Evolutionary conservation across 2,888 invertebrate genomes (phyloP), one percentile per base, ranked within the genome.

Genomic region (Sericinus montela): DNA sequence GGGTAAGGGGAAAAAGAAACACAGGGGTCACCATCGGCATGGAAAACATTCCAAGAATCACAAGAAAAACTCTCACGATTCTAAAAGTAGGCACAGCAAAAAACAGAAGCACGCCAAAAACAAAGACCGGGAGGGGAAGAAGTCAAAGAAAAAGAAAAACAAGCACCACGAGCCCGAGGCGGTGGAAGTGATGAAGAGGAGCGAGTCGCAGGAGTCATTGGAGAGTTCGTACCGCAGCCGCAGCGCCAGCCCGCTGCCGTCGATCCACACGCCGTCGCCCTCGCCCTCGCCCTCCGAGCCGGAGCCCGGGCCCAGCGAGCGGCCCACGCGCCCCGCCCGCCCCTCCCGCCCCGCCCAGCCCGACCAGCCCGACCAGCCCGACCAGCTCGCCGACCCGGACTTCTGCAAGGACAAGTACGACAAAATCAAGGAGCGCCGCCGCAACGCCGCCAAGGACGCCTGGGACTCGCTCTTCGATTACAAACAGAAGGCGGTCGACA

Each of bases 381-480:
- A 75, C 47, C 69, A 72, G 48, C 72, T 74, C 5, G 53, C 66
- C 3, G 82, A 87, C 42, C 69, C 82, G 6, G 80, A 88, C 49
- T 87, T 87, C 52, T 75, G 77, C 38, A 89, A 90, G 67, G 92
- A 92, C 61, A 92, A 92, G 67, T 92, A 91, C 64, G 92, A 92
- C 61, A 85, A 91, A 67, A 90, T 91, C 52, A 89, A 93, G 73
- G 90, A 92, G 74, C 75, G 93, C 56, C 67, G 92, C 62, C 85
- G 90, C 67, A 77, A 92, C 62, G 80, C 90, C 35, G 81, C 80
- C 16, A 80, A 83, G 59, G 83, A 85, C 56, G 81, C 86, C 11
- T 86, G 84, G 78, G 84, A 89, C 53, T 82, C 88, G 15, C 71
- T 90, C 3, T 75, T 86, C 55, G 86, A 85, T 51, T 73, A 75